phyloP scores from a whole-genome alignment of 2,797 vertebrate species.

The Anguilla marmorata region DNA sequence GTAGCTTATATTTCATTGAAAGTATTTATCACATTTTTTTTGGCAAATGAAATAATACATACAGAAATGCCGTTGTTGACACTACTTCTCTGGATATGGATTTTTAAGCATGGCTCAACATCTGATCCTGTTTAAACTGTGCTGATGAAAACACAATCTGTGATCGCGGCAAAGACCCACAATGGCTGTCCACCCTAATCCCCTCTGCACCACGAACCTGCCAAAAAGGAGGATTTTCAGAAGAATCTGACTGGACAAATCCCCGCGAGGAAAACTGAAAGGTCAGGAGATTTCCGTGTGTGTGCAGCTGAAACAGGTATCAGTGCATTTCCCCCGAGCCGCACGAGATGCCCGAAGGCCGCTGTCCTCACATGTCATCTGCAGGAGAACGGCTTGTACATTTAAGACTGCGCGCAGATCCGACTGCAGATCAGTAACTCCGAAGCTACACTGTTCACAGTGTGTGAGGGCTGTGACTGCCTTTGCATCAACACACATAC shows the following conservation, averaged over 20 bases:
- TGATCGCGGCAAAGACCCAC: not conserved
- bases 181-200: not conserved
- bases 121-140: not conserved
- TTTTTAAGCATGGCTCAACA: not conserved
- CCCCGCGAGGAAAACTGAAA: not conserved
- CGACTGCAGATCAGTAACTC: not conserved
- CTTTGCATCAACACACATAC: not conserved
- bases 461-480: not conserved
- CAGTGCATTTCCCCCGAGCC: not conserved
- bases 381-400: not conserved
- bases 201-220: not conserved
- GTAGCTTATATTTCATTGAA: not conserved
- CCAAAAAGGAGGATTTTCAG: slow-evolving; percentile 1
- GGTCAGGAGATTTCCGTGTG: not conserved
- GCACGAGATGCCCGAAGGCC: no score
- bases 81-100: not conserved
- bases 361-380: not conserved
- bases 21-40: not conserved
- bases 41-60: not conserved
- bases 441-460: not conserved
- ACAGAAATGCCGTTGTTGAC: not conserved
- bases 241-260: slow-evolving; percentile 5
- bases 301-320: not conserved
- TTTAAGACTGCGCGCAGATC: not conserved
- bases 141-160: not conserved